Percentiles rank a stretch among this genome's conserved stretches.
Evolutionary conservation across 2,113 vertebrate genomes (phyloP).

Genomic region (Heterotis niloticus): DNA sequence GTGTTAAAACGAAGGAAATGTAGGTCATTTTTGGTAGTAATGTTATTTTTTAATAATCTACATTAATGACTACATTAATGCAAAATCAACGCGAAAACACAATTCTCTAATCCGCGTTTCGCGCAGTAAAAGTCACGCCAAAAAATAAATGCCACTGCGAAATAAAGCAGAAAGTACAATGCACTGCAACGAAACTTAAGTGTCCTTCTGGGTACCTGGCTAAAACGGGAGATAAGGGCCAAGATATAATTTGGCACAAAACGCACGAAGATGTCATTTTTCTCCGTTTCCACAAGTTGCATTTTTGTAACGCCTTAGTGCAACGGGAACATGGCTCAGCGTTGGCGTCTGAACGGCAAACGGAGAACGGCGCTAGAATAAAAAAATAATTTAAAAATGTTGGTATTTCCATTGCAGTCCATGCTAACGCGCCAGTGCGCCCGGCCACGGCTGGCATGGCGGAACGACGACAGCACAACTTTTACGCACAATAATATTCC

Average conservation of each 20-base stretch:
- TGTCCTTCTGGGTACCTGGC: no score
- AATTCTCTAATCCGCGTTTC: background rate
- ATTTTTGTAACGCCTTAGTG: background rate
- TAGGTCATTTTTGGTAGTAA: background rate
- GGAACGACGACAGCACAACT: no score
- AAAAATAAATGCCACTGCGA: no score
- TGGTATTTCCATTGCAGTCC: background rate
- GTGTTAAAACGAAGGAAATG: background rate
- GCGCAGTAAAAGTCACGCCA: background rate
- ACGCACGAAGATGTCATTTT: background rate
- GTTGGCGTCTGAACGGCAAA: no score
- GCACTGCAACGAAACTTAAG: background rate
- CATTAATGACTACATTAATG: background rate
- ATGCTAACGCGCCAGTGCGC: background rate
- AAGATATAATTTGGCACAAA: background rate
- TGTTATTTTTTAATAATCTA: background rate
- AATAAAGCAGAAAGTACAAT: background rate
- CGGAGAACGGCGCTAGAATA: slow-evolving; percentile 24
- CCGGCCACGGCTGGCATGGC: no score
- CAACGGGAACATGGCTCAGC: no score
- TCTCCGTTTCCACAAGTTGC: background rate
- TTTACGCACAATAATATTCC: no score
- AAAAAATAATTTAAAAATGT: slow-evolving; percentile 11
- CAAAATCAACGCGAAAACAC: background rate
- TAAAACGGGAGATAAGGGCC: background rate